Percentiles rank a stretch among this genome's conserved stretches.
phyloP scores from a whole-genome alignment of 2,113 vertebrate genomes.

The Spheniscus mendiculus region DNA sequence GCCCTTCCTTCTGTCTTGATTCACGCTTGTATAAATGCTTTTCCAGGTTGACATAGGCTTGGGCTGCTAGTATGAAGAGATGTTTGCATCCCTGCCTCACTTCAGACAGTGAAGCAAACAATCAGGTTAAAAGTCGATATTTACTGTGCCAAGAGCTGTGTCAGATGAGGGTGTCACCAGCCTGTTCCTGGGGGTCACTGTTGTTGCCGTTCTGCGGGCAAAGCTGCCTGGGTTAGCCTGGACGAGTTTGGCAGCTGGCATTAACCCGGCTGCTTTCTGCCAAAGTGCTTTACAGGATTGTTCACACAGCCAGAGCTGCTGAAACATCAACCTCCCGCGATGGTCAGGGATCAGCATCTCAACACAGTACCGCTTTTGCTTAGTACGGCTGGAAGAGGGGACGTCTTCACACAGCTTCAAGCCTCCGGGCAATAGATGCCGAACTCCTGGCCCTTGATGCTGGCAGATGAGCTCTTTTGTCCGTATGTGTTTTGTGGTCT shows the following conservation, averaged over 20 bases:
- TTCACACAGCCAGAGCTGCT: neutral
- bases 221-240: neutral
- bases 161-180: neutral
- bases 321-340: neutral
- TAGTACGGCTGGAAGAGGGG: neutral
- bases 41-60: neutral
- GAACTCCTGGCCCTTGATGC: neutral
- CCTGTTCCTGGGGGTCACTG: neutral
- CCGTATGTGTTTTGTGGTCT: neutral
- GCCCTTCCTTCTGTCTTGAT: neutral
- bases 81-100: fast-evolving
- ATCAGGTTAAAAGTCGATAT: neutral
- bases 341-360: neutral
- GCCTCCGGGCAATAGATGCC: neutral
- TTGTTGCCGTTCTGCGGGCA: neutral
- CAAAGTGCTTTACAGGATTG: neutral
- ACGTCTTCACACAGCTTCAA: neutral
- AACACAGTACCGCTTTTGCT: neutral
- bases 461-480: neutral
- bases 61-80: neutral
- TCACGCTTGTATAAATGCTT: neutral
- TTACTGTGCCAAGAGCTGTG: neutral
- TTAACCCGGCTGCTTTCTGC: neutral
- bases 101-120: neutral
- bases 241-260: neutral